Evolutionary conservation across 2,797 vertebrate genomes (phyloP).

Genomic region (Synaphobranchus kaupii): DNA sequence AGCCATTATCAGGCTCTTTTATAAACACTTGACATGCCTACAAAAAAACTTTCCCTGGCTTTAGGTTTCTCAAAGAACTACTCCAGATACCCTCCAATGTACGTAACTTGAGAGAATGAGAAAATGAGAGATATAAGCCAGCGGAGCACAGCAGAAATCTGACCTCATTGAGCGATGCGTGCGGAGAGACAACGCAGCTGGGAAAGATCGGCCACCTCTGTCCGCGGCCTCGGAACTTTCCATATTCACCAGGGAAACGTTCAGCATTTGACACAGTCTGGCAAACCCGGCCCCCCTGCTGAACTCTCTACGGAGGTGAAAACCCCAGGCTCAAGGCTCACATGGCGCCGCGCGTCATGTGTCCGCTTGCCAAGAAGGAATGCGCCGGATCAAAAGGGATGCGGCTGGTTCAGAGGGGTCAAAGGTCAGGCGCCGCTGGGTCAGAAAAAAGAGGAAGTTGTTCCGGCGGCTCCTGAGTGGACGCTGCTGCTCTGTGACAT

Average conservation of each 20-base stretch:
- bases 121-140: neutral
- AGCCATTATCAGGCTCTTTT: neutral
- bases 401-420: neutral
- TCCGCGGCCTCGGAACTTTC: neutral
- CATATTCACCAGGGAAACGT: no score
- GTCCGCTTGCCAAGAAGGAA: neutral
- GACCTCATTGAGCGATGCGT: neutral
- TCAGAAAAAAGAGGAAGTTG: neutral
- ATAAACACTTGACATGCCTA: neutral
- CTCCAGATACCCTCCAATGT: neutral
- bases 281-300: neutral
- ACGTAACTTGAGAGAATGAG: neutral
- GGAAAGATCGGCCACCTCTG: neutral
- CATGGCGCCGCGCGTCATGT: neutral
- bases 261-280: neutral
- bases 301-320: neutral
- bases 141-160: neutral
- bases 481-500: neutral
- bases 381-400: neutral
- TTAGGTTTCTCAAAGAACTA: neutral
- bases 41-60: neutral
- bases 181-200: neutral
- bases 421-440: neutral
- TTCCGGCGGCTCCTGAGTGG: neutral
- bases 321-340: neutral